Conservation (phyloP, 2,797 vertebrate genomes). For the Eurystomus glaucurus region DNA sequence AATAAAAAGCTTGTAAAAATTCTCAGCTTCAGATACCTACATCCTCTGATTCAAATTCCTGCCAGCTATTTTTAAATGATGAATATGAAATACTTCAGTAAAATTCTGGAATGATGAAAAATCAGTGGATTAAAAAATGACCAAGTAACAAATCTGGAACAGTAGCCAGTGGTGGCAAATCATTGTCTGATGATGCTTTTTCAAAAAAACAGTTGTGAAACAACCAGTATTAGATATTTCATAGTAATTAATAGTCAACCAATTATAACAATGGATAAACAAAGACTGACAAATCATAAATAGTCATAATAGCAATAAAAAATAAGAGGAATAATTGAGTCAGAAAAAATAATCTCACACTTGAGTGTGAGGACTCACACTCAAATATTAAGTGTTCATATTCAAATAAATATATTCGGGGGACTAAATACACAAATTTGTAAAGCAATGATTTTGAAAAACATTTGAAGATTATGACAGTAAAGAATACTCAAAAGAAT, state of each 20-base stretch:
- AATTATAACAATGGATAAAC: neutral
- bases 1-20: neutral
- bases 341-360: neutral
- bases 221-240: neutral
- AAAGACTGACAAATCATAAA: neutral
- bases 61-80: neutral
- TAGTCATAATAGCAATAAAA: neutral
- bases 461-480: neutral
- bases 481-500: neutral
- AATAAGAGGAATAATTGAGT: neutral
- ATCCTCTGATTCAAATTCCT: neutral
- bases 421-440: neutral
- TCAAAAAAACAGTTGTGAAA: neutral
- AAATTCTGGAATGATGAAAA: neutral
- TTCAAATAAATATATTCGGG: neutral
- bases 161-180: neutral
- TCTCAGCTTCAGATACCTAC: neutral
- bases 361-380: neutral
- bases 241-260: neutral
- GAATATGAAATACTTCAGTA: neutral
- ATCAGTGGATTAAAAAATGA: neutral
- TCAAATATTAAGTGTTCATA: neutral
- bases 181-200: accelerated
- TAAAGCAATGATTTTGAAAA: neutral
- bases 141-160: neutral